phyloP scores from a whole-genome alignment of 2,113 vertebrate genomes.

The Tragulus kanchil region DNA sequence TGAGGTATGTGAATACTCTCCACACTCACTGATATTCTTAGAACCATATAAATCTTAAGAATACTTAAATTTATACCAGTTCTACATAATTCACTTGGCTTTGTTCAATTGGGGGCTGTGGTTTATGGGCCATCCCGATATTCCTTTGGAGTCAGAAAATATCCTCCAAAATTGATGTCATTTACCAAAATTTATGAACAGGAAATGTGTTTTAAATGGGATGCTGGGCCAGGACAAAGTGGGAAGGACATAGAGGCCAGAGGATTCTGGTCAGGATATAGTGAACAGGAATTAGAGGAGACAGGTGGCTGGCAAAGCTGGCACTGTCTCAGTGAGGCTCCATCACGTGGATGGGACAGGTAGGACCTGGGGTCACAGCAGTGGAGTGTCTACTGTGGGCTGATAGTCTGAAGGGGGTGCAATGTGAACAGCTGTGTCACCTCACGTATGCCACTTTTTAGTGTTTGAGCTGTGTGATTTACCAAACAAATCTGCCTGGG shows the following conservation, averaged over 20 bases:
- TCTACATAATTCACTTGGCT: constrained; percentile 45
- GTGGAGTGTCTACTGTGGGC: background rate
- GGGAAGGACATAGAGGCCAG: background rate
- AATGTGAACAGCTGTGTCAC: background rate
- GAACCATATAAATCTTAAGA: background rate
- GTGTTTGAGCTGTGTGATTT: background rate
- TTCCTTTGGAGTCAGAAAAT: background rate
- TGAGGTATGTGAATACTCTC: constrained; percentile 10
- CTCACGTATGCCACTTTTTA: background rate
- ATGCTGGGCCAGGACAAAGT: background rate
- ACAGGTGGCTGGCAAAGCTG: background rate
- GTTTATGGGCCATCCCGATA: constrained; percentile 1
- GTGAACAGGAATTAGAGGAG: background rate
- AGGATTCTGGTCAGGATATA: background rate
- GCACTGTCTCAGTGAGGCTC: background rate
- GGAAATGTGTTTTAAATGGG: no score
- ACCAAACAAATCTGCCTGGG: constrained; percentile 6
- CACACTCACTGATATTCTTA: constrained; percentile 46
- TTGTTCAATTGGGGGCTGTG: constrained; percentile 27
- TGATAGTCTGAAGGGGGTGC: background rate
- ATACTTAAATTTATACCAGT: constrained; percentile 47
- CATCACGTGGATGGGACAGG: background rate
- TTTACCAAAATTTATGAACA: no score
- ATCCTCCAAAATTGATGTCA: constrained; percentile 1
- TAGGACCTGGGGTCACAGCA: background rate